These are phyloP conservation scores for Andricus quercusramuli DNA, from an alignment of 2,888 invertebrate genomes.

Conservation along the genomic window DNA sequence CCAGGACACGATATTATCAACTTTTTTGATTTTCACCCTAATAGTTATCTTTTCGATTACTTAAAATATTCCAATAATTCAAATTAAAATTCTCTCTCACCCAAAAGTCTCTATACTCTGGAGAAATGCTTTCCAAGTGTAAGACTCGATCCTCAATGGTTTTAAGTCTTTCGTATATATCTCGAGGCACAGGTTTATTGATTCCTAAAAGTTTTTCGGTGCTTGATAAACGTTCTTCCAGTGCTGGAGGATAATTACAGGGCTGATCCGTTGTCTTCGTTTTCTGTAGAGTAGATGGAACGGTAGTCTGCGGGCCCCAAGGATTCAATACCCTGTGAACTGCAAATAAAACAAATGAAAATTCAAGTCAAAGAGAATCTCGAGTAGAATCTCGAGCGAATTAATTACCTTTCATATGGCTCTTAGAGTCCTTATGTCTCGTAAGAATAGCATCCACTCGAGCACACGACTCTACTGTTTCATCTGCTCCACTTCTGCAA, in stretches of 20 bases:
- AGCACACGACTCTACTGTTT: constrained; percentile 85
- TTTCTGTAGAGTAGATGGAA: constrained; percentile 54
- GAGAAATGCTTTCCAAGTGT: constrained; percentile 87
- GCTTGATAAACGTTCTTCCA: constrained; percentile 85
- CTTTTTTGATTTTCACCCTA: neutral
- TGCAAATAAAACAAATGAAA: constrained; percentile 71
- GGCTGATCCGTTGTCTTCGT: constrained; percentile 47
- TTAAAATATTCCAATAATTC: neutral
- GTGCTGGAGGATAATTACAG: constrained; percentile 77
- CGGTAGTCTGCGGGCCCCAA: constrained; percentile 84
- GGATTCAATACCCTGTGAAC: constrained; percentile 86
- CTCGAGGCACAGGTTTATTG: constrained; percentile 81
- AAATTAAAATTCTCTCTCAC: constrained; percentile 73
- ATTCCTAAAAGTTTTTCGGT: constrained; percentile 84
- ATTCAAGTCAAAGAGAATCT: constrained; percentile 1
- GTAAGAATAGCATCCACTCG: constrained; percentile 87
- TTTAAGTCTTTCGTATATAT: constrained; percentile 86
- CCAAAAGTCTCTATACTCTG: constrained; percentile 88
- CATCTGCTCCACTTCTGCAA: constrained; percentile 70
- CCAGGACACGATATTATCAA: too few species aligned
- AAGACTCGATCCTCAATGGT: constrained; percentile 87
- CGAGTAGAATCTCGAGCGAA: constrained; percentile 21
- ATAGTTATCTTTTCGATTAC: neutral
- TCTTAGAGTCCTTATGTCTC: constrained; percentile 86
- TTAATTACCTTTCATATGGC: constrained; percentile 87